A percentile compares a stretch with the other conserved stretches of the same genome.
Evolutionary conservation across 2,888 invertebrate genomes (phyloP).

Genomic region (Drosophila nigricruria): DNA sequence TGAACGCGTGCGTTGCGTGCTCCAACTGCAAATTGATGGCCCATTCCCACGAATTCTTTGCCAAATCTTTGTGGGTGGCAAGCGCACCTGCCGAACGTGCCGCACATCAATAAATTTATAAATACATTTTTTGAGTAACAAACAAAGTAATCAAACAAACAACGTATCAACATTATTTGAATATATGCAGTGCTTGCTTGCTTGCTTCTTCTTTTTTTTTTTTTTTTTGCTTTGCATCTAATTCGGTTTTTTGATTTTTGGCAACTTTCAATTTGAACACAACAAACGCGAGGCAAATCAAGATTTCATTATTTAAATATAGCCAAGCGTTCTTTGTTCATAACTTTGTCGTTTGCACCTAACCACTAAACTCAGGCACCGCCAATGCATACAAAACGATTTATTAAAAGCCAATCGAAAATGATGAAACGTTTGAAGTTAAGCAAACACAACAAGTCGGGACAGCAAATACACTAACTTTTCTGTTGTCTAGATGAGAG

Average conservation of each 20-base stretch:
- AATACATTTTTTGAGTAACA: slow-evolving; percentile 40
- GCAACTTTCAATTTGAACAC: slow-evolving; percentile 43
- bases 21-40: slow-evolving; percentile 42
- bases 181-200: slow-evolving; percentile 33
- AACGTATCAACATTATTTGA: slow-evolving; percentile 45
- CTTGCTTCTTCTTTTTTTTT: slow-evolving; percentile 1
- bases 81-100: slow-evolving; percentile 41
- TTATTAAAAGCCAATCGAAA: slow-evolving; percentile 43
- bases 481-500: neutral
- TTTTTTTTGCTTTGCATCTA: slow-evolving; percentile 11
- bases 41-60: slow-evolving; percentile 58
- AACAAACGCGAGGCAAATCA: slow-evolving; percentile 24
- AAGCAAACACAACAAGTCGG: neutral
- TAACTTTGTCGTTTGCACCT: slow-evolving; percentile 50
- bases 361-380: slow-evolving; percentile 32
- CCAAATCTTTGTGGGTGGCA: slow-evolving; percentile 56
- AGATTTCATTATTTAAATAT: slow-evolving; percentile 44
- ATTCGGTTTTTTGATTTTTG: slow-evolving; percentile 26
- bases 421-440: slow-evolving; percentile 10
- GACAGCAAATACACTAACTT: slow-evolving; percentile 19
- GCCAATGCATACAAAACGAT: slow-evolving; percentile 49
- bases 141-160: slow-evolving; percentile 58
- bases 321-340: slow-evolving; percentile 59
- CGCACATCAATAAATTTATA: slow-evolving; percentile 24
- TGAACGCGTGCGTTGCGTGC: slow-evolving; percentile 50